phyloP scores from a whole-genome alignment of 2,113 vertebrate genomes.

The Trachemys scripta region DNA sequence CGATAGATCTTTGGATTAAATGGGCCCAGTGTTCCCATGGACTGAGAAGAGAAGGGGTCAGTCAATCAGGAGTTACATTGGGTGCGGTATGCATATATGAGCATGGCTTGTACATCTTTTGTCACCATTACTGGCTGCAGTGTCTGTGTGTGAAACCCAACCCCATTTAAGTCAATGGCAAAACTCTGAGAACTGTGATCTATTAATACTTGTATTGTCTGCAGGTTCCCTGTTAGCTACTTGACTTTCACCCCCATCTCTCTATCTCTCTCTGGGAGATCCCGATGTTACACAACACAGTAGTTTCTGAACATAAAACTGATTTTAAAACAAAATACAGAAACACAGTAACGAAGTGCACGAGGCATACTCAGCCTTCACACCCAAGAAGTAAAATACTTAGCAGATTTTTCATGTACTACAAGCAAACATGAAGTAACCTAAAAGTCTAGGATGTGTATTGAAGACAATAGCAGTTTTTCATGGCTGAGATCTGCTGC shows the following conservation, averaged over 20 bases:
- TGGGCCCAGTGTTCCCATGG: background rate
- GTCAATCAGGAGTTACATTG: conserved; percentile 8
- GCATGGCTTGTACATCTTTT: conserved; percentile 32
- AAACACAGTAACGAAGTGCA: background rate
- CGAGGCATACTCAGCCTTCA: background rate
- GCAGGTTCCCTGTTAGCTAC: conserved; percentile 47
- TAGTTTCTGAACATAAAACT: conserved; percentile 31
- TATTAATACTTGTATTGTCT: conserved; percentile 46
- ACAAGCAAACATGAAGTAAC: background rate
- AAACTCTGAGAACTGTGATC: conserved; percentile 52
- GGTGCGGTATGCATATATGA: background rate
- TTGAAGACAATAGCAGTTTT: background rate
- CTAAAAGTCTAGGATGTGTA: background rate
- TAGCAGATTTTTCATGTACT: background rate
- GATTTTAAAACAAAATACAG: conserved; percentile 43
- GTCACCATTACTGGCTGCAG: conserved; percentile 2
- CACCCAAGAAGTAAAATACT: background rate
- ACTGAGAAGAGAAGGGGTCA: background rate
- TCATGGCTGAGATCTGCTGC: background rate
- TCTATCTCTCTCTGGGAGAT: conserved; percentile 51
- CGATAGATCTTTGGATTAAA: background rate
- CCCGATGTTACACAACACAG: background rate
- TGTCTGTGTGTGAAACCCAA: background rate
- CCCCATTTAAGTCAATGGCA: background rate
- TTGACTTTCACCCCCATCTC: conserved; percentile 28